These are phyloP conservation scores for Seira ritae DNA, from an alignment of 2,888 invertebrate species.

Conservation along the genomic window DNA sequence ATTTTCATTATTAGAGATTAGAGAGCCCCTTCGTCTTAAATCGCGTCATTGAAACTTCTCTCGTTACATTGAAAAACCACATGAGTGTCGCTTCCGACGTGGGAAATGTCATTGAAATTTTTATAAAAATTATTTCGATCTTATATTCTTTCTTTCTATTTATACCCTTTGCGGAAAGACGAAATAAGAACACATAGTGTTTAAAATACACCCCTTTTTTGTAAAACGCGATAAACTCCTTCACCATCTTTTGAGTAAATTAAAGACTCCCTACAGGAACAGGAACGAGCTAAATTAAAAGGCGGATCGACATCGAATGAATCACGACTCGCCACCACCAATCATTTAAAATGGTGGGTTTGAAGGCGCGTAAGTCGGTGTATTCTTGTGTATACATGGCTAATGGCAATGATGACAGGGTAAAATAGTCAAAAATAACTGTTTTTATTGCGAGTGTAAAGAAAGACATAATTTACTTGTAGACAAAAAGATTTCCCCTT, in stretches of 20 bases:
- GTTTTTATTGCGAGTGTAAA: constrained; percentile 31
- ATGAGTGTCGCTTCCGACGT: background rate
- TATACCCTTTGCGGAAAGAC: no score
- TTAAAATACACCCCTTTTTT: no score
- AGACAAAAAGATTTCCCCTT: background rate
- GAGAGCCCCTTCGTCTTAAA: background rate
- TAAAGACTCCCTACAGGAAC: constrained; percentile 16
- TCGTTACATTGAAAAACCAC: background rate
- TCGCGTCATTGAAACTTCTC: background rate
- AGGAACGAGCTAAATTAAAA: constrained; percentile 37
- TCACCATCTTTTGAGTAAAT: constrained; percentile 18
- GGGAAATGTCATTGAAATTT: background rate
- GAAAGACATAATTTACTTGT: constrained; percentile 43
- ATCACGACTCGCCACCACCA: constrained; percentile 12
- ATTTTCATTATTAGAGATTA: background rate
- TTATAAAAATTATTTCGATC: background rate
- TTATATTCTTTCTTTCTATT: no score
- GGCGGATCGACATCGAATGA: constrained; percentile 27
- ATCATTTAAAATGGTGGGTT: background rate
- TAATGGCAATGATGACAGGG: constrained; percentile 29
- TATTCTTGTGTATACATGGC: background rate
- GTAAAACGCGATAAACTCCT: no score
- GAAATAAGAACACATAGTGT: no score
- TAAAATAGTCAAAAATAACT: constrained; percentile 10
- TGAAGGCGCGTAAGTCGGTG: background rate